phyloP scores from a whole-genome alignment of 1,140 invertebrate species.

The Penaeus vannamei region DNA sequence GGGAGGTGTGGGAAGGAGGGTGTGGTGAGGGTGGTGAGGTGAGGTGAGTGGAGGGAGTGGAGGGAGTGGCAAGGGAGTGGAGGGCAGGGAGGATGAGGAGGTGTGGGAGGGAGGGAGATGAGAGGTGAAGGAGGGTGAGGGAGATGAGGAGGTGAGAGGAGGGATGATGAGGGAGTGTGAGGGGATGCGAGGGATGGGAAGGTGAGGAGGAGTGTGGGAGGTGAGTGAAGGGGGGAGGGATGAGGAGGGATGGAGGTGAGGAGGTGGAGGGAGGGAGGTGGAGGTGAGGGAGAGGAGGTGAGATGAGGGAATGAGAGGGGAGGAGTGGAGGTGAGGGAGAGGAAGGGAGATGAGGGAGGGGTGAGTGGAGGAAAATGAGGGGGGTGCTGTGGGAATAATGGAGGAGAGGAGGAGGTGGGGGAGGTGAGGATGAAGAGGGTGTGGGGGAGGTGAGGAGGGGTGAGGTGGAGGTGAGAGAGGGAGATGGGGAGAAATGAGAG shows the following conservation, averaged over 20 bases:
- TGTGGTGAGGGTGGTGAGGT: not conserved
- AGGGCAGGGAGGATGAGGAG: not conserved
- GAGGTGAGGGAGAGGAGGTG: not conserved
- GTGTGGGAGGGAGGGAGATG: no score
- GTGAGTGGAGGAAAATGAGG: not conserved
- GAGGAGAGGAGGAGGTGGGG: not conserved
- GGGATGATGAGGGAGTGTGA: not conserved
- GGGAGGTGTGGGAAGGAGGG: not conserved
- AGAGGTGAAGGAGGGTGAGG: not conserved
- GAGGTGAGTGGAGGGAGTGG: no score
- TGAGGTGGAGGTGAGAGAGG: no score
- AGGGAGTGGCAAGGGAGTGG: no score
- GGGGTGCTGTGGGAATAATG: not conserved
- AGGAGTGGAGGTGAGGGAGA: no score
- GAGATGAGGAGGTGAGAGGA: not conserved
- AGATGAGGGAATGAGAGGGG: not conserved
- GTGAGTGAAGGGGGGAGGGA: not conserved
- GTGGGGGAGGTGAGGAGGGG: no score
- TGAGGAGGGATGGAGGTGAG: not conserved
- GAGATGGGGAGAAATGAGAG: rapidly evolving
- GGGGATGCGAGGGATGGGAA: not conserved
- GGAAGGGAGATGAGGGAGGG: not conserved
- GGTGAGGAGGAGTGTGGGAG: not conserved
- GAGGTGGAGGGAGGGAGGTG: not conserved
- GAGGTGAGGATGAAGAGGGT: no score